Conservation (phyloP, 2,113 vertebrate species). For the Phaethon lepturus region DNA sequence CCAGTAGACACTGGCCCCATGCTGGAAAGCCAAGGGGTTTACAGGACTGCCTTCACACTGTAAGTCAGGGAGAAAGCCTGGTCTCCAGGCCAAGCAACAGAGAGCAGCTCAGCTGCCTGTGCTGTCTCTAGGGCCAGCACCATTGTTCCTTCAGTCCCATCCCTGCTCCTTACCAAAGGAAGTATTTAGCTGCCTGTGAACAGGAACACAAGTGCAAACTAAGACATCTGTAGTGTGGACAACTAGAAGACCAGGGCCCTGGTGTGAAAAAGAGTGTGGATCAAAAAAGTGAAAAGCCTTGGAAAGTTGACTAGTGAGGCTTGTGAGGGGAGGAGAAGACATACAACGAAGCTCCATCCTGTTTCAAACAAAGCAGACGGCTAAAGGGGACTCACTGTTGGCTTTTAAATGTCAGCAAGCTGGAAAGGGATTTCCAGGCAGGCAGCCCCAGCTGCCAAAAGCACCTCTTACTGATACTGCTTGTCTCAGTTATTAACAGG, state of each 20-base stretch:
- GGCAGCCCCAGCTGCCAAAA: constrained; percentile 55
- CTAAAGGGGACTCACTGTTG: constrained; percentile 23
- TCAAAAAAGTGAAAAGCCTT: neutral
- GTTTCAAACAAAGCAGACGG: neutral
- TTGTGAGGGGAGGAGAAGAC: neutral
- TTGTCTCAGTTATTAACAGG: neutral
- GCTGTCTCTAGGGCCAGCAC: neutral
- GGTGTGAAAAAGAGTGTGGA: neutral
- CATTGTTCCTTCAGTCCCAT: neutral
- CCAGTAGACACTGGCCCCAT: neutral
- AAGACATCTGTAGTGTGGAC: neutral
- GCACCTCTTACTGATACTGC: constrained; percentile 46
- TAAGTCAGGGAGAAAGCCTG: neutral
- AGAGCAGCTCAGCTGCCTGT: neutral
- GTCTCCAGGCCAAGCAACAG: neutral
- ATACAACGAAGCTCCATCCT: neutral
- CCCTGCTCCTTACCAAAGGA: neutral
- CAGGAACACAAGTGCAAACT: neutral
- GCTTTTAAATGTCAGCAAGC: constrained; percentile 69
- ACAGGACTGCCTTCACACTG: neutral
- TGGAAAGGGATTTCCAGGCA: constrained; percentile 64
- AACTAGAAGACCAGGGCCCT: neutral
- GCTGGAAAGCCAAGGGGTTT: neutral
- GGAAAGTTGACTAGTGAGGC: neutral
- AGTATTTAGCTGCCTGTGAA: neutral